Percentiles rank a stretch among this genome's conserved stretches.
These are phyloP conservation scores for Uropetala carovei DNA, from an alignment of 2,888 invertebrate species.

Conservation along the genomic window DNA sequence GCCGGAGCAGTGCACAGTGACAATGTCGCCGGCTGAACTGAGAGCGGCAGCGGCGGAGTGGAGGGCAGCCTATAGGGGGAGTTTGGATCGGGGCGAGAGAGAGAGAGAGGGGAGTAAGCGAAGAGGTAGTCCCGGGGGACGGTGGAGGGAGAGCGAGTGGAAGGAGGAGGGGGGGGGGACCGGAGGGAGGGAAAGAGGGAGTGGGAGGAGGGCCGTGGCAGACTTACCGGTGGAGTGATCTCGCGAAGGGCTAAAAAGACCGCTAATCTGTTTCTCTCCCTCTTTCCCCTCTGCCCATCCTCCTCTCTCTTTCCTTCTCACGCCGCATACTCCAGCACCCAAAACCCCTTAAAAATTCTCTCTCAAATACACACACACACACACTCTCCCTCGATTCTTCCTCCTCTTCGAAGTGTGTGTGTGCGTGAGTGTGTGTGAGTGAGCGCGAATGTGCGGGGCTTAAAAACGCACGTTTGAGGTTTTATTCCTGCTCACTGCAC, in stretches of 20 bases:
- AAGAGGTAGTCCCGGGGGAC: neutral
- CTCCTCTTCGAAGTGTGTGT: neutral
- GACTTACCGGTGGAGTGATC: slow-evolving; percentile 1
- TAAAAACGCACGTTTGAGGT: slow-evolving; percentile 9
- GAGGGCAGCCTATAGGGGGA: neutral
- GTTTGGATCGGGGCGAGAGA: neutral
- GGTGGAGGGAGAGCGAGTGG: neutral
- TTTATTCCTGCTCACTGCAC: slow-evolving; percentile 23
- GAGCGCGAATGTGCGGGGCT: neutral
- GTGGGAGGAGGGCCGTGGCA: neutral
- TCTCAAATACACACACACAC: too few species aligned
- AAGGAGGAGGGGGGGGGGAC: neutral
- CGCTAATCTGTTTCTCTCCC: slow-evolving; percentile 7
- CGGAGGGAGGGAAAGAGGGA: neutral
- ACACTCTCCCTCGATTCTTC: neutral
- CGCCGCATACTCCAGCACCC: neutral
- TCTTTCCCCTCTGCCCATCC: neutral
- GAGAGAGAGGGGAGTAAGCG: neutral
- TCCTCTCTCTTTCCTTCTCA: neutral
- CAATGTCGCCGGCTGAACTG: slow-evolving; percentile 56
- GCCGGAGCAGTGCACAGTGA: slow-evolving; percentile 69
- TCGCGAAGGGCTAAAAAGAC: slow-evolving; percentile 18
- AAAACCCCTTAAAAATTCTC: slow-evolving; percentile 9
- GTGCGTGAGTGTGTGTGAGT: neutral
- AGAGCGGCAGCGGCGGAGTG: neutral